Evolutionary conservation across 2,113 vertebrate species (phyloP).

Genomic region (Phyllostomus discolor): DNA sequence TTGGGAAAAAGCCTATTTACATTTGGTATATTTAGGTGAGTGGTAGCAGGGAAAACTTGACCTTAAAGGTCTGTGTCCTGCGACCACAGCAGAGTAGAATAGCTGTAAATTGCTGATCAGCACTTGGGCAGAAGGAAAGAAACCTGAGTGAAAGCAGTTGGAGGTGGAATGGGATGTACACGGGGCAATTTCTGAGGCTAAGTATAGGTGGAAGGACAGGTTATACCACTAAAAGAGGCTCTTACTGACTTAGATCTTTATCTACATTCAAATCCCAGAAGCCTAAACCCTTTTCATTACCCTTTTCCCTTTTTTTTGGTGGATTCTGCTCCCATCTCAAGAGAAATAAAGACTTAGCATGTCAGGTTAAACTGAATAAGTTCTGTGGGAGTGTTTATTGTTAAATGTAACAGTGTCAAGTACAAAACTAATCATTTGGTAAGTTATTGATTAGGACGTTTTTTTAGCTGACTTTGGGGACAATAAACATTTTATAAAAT

Average conservation of each 20-base stretch:
- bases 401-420: background rate
- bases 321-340: background rate
- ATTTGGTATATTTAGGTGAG: slow-evolving; percentile 26
- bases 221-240: background rate
- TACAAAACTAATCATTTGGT: background rate
- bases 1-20: slow-evolving; percentile 16
- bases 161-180: background rate
- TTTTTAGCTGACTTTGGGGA: background rate
- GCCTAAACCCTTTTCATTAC: background rate
- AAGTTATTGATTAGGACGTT: background rate
- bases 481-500: background rate
- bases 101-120: background rate
- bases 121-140: background rate
- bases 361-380: background rate
- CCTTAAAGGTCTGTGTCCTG: background rate
- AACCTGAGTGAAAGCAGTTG: background rate
- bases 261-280: background rate
- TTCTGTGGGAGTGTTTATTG: background rate
- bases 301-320: background rate
- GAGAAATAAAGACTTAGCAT: background rate
- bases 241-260: background rate
- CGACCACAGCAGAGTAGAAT: background rate
- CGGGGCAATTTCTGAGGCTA: background rate
- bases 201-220: background rate
- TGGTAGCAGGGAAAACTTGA: slow-evolving; percentile 14